Evolutionary conservation across 1,140 invertebrate genomes (phyloP).

Genomic region (Drosophila eugracilis): DNA sequence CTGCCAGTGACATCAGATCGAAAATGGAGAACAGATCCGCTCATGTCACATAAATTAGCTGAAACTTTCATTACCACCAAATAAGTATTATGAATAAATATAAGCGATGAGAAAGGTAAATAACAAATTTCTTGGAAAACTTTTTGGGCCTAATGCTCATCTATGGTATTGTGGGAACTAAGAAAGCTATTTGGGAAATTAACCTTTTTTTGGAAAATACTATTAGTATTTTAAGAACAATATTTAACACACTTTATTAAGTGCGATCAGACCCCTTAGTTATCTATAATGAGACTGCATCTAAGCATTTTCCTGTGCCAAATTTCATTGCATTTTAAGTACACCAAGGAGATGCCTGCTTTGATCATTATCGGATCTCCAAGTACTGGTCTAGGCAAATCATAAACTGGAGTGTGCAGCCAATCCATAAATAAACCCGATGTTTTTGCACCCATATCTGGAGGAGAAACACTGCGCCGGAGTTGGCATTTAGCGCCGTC

Average conservation of each 20-base stretch:
- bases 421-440: constrained; percentile 27
- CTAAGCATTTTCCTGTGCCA: not conserved
- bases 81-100: constrained; percentile 5
- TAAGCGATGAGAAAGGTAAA: not conserved
- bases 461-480: not conserved
- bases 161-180: not conserved
- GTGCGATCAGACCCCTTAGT: no score
- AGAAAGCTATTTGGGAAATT: not conserved
- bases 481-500: constrained; percentile 50
- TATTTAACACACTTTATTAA: not conserved
- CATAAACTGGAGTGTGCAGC: constrained; percentile 6
- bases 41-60: constrained; percentile 37
- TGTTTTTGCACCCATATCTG: constrained; percentile 33
- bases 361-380: constrained; percentile 17
- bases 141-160: not conserved
- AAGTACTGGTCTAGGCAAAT: constrained; percentile 8
- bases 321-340: not conserved
- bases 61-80: constrained; percentile 14
- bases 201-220: no score
- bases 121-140: not conserved
- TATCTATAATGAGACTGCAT: not conserved
- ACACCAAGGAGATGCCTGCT: not conserved
- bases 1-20: constrained; percentile 32
- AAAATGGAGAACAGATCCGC: not conserved
- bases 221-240: not conserved